These are phyloP conservation scores for Atta cephalotes DNA, from an alignment of 1,140 invertebrate species.

Conservation along the genomic window DNA sequence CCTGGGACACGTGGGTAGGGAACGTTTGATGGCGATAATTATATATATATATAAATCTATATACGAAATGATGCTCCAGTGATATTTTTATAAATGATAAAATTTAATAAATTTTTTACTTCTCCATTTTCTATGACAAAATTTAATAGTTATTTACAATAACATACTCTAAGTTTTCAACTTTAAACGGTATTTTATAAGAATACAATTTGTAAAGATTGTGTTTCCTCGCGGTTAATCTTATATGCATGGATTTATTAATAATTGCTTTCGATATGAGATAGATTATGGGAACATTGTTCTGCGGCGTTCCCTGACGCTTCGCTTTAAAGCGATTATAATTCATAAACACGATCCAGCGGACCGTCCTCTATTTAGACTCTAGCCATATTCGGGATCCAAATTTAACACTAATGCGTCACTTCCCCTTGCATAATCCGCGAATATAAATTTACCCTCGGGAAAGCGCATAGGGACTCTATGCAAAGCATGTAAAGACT, in stretches of 20 bases:
- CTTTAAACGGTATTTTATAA: neutral
- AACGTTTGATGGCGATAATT: conserved; percentile 28
- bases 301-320: conserved; percentile 33
- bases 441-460: conserved; percentile 57
- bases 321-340: conserved; percentile 63
- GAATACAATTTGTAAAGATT: neutral
- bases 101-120: neutral
- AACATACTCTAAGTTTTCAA: neutral
- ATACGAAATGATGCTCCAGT: neutral
- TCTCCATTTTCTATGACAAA: no score
- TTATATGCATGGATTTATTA: conserved; percentile 43
- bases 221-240: conserved; percentile 18
- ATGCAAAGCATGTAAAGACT: neutral
- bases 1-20: conserved; percentile 20
- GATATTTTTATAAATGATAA: neutral
- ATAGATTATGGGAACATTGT: conserved; percentile 46
- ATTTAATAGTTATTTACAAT: neutral
- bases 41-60: neutral
- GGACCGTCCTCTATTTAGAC: conserved; percentile 56
- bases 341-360: conserved; percentile 56
- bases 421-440: conserved; percentile 51
- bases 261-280: conserved; percentile 44
- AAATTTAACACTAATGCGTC: conserved; percentile 64
- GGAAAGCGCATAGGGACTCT: conserved; percentile 13
- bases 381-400: conserved; percentile 45